Percentiles rank a stretch among this genome's conserved stretches.
Evolutionary conservation across 2,888 invertebrate species (phyloP).

Genomic region (Himalopsyche anomala): DNA sequence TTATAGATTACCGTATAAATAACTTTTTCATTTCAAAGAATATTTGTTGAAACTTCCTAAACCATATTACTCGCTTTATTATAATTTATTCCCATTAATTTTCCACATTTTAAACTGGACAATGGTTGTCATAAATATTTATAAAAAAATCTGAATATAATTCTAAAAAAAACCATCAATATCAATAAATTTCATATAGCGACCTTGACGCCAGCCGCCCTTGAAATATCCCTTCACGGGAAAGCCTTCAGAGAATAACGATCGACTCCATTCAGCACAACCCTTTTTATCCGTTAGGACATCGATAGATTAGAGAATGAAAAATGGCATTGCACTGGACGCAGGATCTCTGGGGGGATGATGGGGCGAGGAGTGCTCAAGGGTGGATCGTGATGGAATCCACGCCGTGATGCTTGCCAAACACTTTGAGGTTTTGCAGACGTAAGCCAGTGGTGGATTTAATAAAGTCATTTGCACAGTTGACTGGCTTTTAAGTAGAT

Average conservation of each 20-base stretch:
- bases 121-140: too few species aligned
- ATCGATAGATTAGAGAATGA: slow-evolving; percentile 57
- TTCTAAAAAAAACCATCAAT: not conserved
- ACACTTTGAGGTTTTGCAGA: slow-evolving; percentile 34
- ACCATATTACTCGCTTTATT: too few species aligned
- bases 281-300: slow-evolving; percentile 36
- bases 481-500: not conserved
- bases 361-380: not conserved
- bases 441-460: slow-evolving; percentile 25
- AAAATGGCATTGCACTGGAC: slow-evolving; percentile 60
- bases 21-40: too few species aligned
- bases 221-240: not conserved
- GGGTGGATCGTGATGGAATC: slow-evolving; percentile 42
- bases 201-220: not conserved
- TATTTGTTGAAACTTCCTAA: too few species aligned
- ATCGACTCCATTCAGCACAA: slow-evolving; percentile 10
- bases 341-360: slow-evolving; percentile 7
- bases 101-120: too few species aligned
- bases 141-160: too few species aligned
- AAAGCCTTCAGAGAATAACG: slow-evolving; percentile 6
- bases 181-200: not conserved
- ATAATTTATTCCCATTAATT: too few species aligned
- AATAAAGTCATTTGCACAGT: not conserved
- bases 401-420: slow-evolving; percentile 41
- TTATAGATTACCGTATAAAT: too few species aligned